Conservation (phyloP, 2,797 vertebrate species). For the Enteromius anoplus region DNA sequence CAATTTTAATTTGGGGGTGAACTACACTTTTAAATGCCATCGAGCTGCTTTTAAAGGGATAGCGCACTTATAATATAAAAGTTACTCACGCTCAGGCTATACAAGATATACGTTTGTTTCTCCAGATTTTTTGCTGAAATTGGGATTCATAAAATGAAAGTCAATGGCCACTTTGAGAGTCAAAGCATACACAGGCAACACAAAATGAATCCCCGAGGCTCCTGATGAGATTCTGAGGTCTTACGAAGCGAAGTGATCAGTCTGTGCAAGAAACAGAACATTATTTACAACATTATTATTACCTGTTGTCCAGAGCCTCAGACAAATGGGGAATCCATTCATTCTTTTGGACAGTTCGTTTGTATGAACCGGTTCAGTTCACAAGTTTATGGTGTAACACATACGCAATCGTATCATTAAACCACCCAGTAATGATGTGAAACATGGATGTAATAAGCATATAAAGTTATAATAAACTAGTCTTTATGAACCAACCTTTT, state of each 20-base stretch:
- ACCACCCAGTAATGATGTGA: neutral
- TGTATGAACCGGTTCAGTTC: neutral
- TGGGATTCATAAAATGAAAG: neutral
- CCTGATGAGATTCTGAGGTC: neutral
- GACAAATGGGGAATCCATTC: neutral
- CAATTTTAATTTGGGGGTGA: too few species aligned
- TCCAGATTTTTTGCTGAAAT: neutral
- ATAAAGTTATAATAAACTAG: neutral
- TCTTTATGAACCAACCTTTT: neutral
- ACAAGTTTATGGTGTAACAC: neutral
- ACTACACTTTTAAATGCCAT: neutral
- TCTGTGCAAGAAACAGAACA: neutral
- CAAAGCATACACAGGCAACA: neutral
- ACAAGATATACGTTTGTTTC: neutral
- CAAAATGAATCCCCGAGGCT: neutral
- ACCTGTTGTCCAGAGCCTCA: neutral
- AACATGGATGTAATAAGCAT: neutral
- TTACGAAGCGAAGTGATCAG: neutral
- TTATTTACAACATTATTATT: neutral
- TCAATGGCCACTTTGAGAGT: neutral
- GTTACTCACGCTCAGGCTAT: neutral
- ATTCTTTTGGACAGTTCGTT: neutral
- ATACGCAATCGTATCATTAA: neutral
- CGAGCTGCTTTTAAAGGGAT: neutral
- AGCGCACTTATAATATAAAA: neutral